Evolutionary conservation across 2,797 vertebrate genomes (phyloP), one percentile per base, ranked within the genome.

Genomic region (Anas capensis): DNA sequence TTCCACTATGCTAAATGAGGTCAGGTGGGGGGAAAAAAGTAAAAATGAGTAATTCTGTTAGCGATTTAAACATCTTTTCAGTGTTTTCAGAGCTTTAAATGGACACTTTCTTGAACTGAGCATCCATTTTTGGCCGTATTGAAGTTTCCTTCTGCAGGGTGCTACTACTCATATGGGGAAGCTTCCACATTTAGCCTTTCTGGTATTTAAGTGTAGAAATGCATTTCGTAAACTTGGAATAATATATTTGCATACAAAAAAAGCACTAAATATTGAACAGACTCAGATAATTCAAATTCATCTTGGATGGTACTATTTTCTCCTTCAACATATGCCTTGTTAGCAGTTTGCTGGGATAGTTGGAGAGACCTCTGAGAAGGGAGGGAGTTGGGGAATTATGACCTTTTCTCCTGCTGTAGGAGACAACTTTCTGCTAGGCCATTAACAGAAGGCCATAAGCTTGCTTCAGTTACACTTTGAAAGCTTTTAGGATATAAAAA

Each of bases 1-100:
- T 98, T 98, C 95, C 96, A 97, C 97, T 95, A 91, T 92, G 97
- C 97, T 96, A 98, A 98, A 98, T 98, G 97, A 98, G 98, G 97
- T 97, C 95, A 97, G 90, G 23, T 65, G 33, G 81, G 94, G 5
- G 49, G 14, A 2, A 18, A 88, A 96, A 91, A 96, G 51, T 46
- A 65, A 81, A 70, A 96, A 88, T 60, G 11, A 78, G 18, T 86
- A 91, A 94, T 88, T 96, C 71, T 79, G 78, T 76, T 70, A 60
- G 40, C 21, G 24, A 62, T 93, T 92, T 91, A 38, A 95, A 93
- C 60, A 54, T 73, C 8, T 68, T 78, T 81, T 19, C 5, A 11
- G 14, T 90, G 51, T 91, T 93, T 80, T n/a, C 4, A 27, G 66
- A 87, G 58, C 20, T 89, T 79, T 79, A 82, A 85, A 34, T 57